Evolutionary conservation across 2,888 invertebrate genomes (phyloP).

Genomic region (Corythucha ciliata): DNA sequence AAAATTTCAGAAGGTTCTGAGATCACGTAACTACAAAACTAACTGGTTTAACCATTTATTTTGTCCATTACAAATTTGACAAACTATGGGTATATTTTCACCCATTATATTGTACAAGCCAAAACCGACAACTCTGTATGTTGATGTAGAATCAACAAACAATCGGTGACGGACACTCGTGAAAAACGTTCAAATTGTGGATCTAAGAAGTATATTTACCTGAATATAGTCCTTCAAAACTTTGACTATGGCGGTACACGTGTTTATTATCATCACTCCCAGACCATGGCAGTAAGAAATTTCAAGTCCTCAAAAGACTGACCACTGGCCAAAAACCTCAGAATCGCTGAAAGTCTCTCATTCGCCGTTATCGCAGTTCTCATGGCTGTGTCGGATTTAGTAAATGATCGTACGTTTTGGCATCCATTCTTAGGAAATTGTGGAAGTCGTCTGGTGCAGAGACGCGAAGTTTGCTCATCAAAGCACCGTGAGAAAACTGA

Average conservation of each 20-base stretch:
- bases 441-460: conserved; percentile 11
- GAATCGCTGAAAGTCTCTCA: conserved; percentile 16
- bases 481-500: conserved; percentile 10
- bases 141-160: too few species aligned
- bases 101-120: too few species aligned
- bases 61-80: too few species aligned
- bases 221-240: conserved; percentile 18
- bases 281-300: conserved; percentile 16
- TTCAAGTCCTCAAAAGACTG: conserved; percentile 15
- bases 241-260: conserved; percentile 13
- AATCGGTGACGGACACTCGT: too few species aligned
- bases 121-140: too few species aligned
- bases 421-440: conserved; percentile 12
- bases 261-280: conserved; percentile 14
- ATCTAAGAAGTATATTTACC: too few species aligned
- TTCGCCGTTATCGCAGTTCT: conserved; percentile 16
- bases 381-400: conserved; percentile 14
- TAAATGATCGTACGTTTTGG: conserved; percentile 10
- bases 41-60: too few species aligned
- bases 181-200: too few species aligned
- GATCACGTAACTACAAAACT: too few species aligned
- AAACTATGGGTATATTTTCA: too few species aligned
- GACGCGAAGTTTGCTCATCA: conserved; percentile 10
- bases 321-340: conserved; percentile 19
- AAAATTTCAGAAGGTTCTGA: too few species aligned